Evolutionary conservation across 1,140 invertebrate genomes (phyloP).

Genomic region (Nymphalis io): DNA sequence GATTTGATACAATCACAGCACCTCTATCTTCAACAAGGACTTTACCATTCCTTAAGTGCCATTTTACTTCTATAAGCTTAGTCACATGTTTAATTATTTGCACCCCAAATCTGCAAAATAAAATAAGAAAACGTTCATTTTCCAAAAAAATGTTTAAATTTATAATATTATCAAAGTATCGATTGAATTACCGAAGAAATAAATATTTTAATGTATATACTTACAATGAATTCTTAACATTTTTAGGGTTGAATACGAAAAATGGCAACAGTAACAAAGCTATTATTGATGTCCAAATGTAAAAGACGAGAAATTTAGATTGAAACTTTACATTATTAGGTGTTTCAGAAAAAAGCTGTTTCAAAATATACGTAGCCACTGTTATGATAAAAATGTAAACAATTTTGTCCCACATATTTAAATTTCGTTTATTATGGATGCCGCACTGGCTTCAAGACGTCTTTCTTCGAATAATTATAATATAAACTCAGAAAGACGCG

Average conservation of each 20-base stretch:
- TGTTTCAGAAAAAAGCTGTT: slow-evolving; percentile 76
- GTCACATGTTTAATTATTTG: slow-evolving; percentile 82
- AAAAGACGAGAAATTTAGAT: slow-evolving; percentile 79
- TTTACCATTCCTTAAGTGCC: slow-evolving; percentile 89
- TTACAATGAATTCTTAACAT: slow-evolving; percentile 79
- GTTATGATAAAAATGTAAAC: slow-evolving; percentile 68
- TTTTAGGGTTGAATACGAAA: slow-evolving; percentile 77
- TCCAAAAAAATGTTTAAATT: too few species aligned
- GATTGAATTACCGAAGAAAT: not conserved
- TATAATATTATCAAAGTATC: not conserved
- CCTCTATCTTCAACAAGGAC: slow-evolving; percentile 89
- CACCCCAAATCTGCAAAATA: slow-evolving; percentile 64
- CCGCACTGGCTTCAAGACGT: not conserved
- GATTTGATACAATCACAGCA: slow-evolving; percentile 92
- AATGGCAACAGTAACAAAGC: slow-evolving; percentile 73
- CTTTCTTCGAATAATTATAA: slow-evolving; percentile 21
- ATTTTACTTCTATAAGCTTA: slow-evolving; percentile 88
- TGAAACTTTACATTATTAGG: slow-evolving; percentile 78
- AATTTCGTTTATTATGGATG: slow-evolving; percentile 14
- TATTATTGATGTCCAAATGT: slow-evolving; percentile 70
- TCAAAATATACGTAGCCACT: slow-evolving; percentile 70
- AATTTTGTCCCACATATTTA: slow-evolving; percentile 71
- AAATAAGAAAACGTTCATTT: too few species aligned
- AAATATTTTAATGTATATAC: slow-evolving; percentile 44
- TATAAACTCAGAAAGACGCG: slow-evolving; percentile 6